These are phyloP conservation scores for Struthio camelus DNA, from an alignment of 2,113 vertebrate genomes.

Conservation along the genomic window DNA sequence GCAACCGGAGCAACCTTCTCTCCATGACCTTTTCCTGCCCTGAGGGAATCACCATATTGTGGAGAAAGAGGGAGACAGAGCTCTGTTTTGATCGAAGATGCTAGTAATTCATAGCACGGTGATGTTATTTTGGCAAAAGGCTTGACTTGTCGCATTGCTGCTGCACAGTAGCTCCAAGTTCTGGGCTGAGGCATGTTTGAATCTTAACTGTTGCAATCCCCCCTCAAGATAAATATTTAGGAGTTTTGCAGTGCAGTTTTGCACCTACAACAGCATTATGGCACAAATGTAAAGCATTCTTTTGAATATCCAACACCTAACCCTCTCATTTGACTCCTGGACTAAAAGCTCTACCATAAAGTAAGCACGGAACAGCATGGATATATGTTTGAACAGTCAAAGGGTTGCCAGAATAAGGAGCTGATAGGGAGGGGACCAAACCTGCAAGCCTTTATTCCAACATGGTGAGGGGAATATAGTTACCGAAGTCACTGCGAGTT, in stretches of 20 bases:
- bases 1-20: background rate
- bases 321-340: background rate
- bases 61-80: background rate
- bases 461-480: background rate
- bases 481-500: background rate
- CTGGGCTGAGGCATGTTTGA: background rate
- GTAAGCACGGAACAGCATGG: background rate
- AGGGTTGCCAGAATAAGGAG: background rate
- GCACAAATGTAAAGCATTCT: background rate
- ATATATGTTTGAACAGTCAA: background rate
- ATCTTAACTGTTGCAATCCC: accelerated
- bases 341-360: background rate
- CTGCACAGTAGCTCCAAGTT: background rate
- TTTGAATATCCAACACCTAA: background rate
- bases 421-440: background rate
- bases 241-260: background rate
- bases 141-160: background rate
- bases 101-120: background rate
- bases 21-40: background rate
- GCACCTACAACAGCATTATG: background rate
- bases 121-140: background rate
- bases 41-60: accelerated
- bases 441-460: background rate
- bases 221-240: accelerated
- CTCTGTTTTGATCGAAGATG: background rate